Percentiles rank a stretch among this genome's conserved stretches.
phyloP scores from a whole-genome alignment of 1,140 invertebrate species.

The Brachionus sp. region DNA sequence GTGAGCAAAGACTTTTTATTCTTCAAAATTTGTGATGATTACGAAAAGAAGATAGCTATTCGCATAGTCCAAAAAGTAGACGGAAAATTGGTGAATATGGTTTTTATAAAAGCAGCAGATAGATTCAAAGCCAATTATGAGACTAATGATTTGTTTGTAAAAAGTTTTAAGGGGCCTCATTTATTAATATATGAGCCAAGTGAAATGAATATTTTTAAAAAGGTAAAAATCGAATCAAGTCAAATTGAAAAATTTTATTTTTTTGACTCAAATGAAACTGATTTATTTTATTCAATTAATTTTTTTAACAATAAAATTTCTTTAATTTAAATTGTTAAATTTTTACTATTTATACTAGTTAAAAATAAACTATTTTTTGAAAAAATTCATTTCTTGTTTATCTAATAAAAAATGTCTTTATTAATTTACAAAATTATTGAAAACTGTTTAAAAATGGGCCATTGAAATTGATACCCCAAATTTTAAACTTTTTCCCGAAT shows the following conservation, averaged over 20 bases:
- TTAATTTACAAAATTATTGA: too few species aligned
- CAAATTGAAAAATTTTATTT: slow-evolving; percentile 18
- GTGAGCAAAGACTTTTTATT: slow-evolving; percentile 7
- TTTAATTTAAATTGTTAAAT: not conserved
- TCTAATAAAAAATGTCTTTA: too few species aligned
- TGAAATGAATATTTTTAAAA: not conserved
- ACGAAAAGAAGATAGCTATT: not conserved
- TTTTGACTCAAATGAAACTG: not conserved
- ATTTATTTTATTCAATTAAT: slow-evolving; percentile 10
- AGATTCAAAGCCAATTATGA: not conserved
- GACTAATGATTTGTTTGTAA: not conserved
- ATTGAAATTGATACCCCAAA: too few species aligned
- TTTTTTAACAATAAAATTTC: slow-evolving; percentile 30
- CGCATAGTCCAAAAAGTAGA: not conserved
- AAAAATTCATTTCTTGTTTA: too few species aligned
- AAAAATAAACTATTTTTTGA: too few species aligned
- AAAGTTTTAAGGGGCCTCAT: not conserved
- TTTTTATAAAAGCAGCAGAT: not conserved
- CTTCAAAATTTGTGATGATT: not conserved
- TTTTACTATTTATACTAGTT: too few species aligned
- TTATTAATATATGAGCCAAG: not conserved
- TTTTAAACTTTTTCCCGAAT: too few species aligned
- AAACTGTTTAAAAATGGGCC: too few species aligned
- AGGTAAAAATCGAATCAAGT: not conserved
- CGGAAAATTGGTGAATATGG: not conserved